A percentile compares a stretch with the other conserved stretches of the same genome.
Evolutionary conservation across 2,888 invertebrate species (phyloP).

Genomic region (Eupsilia transversa): DNA sequence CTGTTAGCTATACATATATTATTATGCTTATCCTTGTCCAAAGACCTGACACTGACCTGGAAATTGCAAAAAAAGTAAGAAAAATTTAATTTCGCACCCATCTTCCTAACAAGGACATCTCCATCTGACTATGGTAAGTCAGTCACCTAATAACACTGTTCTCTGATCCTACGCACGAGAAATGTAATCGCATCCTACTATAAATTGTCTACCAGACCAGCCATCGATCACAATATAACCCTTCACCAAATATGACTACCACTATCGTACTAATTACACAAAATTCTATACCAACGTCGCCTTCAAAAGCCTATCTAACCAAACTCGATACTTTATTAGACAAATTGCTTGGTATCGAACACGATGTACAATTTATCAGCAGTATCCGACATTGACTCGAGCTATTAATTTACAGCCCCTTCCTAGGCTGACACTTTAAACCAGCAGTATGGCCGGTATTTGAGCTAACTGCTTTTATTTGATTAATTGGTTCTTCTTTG

Average conservation of each 20-base stretch:
- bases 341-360: conserved; percentile 45
- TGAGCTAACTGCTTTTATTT: conserved; percentile 7
- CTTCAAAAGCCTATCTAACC: neutral
- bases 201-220: neutral
- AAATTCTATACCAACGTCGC: conserved; percentile 16
- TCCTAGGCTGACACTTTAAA: conserved; percentile 30
- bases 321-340: conserved; percentile 31
- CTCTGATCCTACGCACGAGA: neutral
- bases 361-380: conserved; percentile 44
- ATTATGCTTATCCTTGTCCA: too few relatives aligned
- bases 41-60: too few relatives aligned
- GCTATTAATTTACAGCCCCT: conserved; percentile 42
- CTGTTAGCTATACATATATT: too few relatives aligned
- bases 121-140: too few relatives aligned
- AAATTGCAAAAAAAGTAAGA: too few relatives aligned
- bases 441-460: conserved; percentile 3
- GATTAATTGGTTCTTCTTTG: conserved; percentile 16
- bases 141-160: neutral
- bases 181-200: neutral
- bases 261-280: neutral
- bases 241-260: conserved; percentile 13
- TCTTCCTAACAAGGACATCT: too few relatives aligned
- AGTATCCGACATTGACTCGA: conserved; percentile 16
- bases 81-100: too few relatives aligned
- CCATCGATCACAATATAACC: conserved; percentile 16